phyloP scores from a whole-genome alignment of 2,113 vertebrate species.

The Mystacornis crossleyi region DNA sequence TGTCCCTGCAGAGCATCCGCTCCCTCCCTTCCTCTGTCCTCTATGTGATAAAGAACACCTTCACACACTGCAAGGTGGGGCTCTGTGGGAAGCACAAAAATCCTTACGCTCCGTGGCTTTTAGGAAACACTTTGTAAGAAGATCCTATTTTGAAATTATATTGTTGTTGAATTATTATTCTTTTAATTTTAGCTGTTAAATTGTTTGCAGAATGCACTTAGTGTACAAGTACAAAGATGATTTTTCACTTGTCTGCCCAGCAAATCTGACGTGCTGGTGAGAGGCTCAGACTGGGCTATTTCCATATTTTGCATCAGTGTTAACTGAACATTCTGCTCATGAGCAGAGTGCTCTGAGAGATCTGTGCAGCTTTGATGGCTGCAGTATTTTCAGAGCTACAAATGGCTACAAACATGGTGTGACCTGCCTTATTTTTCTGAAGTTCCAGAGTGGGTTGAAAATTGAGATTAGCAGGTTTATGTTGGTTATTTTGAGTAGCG shows the following conservation, averaged over 20 bases:
- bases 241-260: neutral
- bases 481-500: fast-evolving
- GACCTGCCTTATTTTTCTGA: neutral
- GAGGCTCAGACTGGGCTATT: neutral
- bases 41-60: constrained; percentile 84
- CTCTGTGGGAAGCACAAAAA: neutral
- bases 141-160: neutral
- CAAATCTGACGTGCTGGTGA: neutral
- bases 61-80: constrained; percentile 91
- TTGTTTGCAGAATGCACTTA: neutral
- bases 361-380: neutral
- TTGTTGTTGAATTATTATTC: fast-evolving
- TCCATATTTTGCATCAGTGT: neutral
- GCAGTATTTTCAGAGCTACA: neutral
- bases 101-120: neutral
- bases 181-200: neutral
- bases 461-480: neutral
- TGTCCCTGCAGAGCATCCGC: constrained; percentile 76
- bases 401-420: neutral
- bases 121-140: neutral
- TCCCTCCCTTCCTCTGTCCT: constrained; percentile 85
- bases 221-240: neutral
- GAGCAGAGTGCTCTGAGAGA: neutral
- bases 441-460: neutral
- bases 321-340: neutral